Percentiles rank a stretch among this genome's conserved stretches.
Evolutionary conservation across 2,888 invertebrate genomes (phyloP).

Genomic region (Eupeodes latifasciatus): DNA sequence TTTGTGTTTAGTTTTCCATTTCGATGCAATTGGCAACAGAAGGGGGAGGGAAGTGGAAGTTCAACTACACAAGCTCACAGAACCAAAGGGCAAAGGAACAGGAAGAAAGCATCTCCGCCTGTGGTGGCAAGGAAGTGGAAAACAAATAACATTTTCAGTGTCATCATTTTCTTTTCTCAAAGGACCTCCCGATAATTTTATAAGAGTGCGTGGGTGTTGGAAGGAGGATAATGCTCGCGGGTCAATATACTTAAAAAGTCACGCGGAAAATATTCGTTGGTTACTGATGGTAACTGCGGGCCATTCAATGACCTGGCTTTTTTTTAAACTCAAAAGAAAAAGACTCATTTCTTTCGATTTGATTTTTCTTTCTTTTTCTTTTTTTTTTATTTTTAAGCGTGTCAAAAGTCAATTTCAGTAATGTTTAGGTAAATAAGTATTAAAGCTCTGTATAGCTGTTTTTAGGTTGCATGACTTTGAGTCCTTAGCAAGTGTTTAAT

Average conservation of each 20-base stretch:
- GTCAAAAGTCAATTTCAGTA: conserved; percentile 28
- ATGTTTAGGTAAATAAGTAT: conserved; percentile 3
- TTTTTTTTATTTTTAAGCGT: neutral
- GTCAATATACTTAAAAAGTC: conserved; percentile 28
- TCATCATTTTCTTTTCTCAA: conserved; percentile 44
- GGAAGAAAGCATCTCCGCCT: neutral
- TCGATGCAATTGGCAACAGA: conserved; percentile 56
- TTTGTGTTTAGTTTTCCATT: neutral
- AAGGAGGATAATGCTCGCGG: neutral
- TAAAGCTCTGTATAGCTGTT: neutral
- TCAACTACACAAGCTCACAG: conserved; percentile 17
- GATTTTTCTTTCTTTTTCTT: neutral
- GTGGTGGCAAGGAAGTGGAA: conserved; percentile 34
- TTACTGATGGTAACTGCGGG: neutral
- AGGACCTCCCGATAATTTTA: conserved; percentile 12
- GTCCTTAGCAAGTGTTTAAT: conserved; percentile 54
- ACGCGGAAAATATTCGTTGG: neutral
- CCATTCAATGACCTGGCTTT: neutral
- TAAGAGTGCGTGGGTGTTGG: neutral
- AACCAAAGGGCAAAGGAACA: conserved; percentile 6
- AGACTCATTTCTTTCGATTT: neutral
- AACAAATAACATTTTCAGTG: conserved; percentile 68
- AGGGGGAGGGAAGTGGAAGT: conserved; percentile 19
- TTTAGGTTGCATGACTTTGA: conserved; percentile 11
- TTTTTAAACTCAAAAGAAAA: neutral